Evolutionary conservation across 2,113 vertebrate genomes (phyloP).

Genomic region (Scomber japonicus): DNA sequence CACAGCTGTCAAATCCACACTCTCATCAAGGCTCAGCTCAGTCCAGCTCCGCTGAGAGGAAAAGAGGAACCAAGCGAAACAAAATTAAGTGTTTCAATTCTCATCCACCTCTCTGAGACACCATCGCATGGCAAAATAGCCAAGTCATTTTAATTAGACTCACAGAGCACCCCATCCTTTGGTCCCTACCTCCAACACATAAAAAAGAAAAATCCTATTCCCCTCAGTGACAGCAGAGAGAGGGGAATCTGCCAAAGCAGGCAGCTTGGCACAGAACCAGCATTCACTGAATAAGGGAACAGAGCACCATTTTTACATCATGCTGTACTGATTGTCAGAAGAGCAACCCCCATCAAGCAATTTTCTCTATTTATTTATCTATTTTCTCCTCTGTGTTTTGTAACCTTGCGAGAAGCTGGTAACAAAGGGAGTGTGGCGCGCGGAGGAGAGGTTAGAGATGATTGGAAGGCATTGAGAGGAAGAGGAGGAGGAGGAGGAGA

Average conservation of each 20-base stretch:
- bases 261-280: constrained; percentile 55
- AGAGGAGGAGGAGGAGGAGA: constrained; percentile 30
- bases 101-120: constrained; percentile 66
- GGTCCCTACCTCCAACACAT: constrained; percentile 63
- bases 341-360: constrained; percentile 52
- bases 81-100: constrained; percentile 76
- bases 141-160: constrained; percentile 80
- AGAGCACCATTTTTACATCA: constrained; percentile 62
- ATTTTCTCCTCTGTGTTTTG: constrained; percentile 47
- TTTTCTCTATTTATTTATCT: constrained; percentile 50
- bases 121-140: constrained; percentile 67
- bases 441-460: constrained; percentile 44
- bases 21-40: constrained; percentile 64
- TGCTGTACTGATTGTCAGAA: constrained; percentile 61
- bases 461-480: constrained; percentile 43
- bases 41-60: constrained; percentile 64
- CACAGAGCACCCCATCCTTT: constrained; percentile 67
- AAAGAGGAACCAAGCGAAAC: constrained; percentile 50
- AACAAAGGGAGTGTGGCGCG: constrained; percentile 43
- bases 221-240: constrained; percentile 55
- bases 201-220: constrained; percentile 66
- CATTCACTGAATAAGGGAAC: constrained; percentile 61
- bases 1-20: constrained; percentile 63
- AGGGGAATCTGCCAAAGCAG: constrained; percentile 61
- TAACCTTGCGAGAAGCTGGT: constrained; percentile 33